These are phyloP conservation scores for Rhyacichthys aspro DNA, from an alignment of 2,797 vertebrate species.

Conservation along the genomic window DNA sequence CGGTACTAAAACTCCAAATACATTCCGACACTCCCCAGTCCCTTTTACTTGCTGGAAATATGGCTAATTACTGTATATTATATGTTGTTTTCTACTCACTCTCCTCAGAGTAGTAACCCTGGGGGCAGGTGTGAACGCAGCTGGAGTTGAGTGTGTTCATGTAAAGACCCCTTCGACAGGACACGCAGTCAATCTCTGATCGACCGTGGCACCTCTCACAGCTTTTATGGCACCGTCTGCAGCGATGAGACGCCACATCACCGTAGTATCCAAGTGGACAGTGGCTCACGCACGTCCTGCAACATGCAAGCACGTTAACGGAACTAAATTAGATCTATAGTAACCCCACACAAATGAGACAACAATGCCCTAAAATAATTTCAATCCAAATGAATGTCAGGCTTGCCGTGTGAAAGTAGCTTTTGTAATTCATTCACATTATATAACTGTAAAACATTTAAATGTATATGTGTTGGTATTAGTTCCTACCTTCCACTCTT, in stretches of 20 bases:
- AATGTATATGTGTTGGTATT: neutral
- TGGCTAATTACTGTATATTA: too few species aligned
- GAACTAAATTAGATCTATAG: too few species aligned
- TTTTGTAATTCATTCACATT: too few species aligned
- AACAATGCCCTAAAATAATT: too few species aligned
- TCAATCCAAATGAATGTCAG: too few species aligned
- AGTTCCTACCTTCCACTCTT: conserved; percentile 84
- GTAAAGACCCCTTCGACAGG: conserved; percentile 85
- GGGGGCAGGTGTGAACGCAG: conserved; percentile 80
- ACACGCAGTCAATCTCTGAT: conserved; percentile 73
- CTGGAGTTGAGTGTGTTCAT: conserved; percentile 75
- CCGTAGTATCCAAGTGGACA: conserved; percentile 86
- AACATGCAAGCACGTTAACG: neutral
- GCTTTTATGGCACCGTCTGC: conserved; percentile 83
- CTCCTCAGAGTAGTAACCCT: conserved; percentile 80
- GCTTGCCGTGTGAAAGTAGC: too few species aligned
- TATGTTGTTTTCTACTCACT: conserved; percentile 74
- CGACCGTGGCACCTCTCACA: conserved; percentile 84
- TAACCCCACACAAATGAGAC: too few species aligned
- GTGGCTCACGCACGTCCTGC: conserved; percentile 86
- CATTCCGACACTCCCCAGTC: too few species aligned
- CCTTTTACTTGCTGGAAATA: too few species aligned
- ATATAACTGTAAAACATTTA: too few species aligned
- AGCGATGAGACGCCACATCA: conserved; percentile 78
- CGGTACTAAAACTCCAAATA: too few species aligned